phyloP scores from a whole-genome alignment of 2,797 vertebrate genomes.

The Xerus rutilus region DNA sequence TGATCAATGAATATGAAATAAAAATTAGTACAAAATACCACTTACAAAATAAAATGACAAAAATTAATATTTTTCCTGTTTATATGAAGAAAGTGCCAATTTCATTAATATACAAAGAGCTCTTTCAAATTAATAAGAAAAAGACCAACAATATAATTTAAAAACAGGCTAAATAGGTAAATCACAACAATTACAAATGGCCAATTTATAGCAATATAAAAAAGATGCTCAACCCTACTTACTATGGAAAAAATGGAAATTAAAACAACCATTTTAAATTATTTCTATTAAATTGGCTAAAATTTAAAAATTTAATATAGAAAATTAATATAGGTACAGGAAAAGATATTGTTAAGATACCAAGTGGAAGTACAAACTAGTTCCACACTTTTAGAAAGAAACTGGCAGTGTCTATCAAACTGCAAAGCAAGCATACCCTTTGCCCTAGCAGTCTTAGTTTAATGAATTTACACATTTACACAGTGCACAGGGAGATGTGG shows the following conservation, averaged over 20 bases:
- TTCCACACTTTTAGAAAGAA: constrained; percentile 50
- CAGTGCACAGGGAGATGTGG: neutral
- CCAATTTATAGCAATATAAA: neutral
- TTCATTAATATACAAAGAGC: constrained; percentile 32
- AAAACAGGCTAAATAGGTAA: constrained; percentile 34
- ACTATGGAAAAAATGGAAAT: neutral
- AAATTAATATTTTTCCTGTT: constrained; percentile 8
- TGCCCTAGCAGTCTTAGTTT: neutral
- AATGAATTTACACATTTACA: neutral
- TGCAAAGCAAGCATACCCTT: neutral
- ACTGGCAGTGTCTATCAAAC: neutral
- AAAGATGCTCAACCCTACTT: constrained; percentile 33
- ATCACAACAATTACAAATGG: constrained; percentile 48
- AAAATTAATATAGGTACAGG: neutral
- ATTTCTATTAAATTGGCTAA: constrained; percentile 31
- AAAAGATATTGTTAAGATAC: constrained; percentile 52
- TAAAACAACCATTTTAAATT: constrained; percentile 29
- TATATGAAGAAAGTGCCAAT: constrained; percentile 18
- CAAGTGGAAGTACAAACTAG: neutral
- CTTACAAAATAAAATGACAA: constrained; percentile 43
- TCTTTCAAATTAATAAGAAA: constrained; percentile 55
- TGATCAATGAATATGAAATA: constrained; percentile 27
- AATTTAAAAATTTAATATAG: constrained; percentile 34
- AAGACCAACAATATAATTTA: constrained; percentile 19
- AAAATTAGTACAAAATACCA: constrained; percentile 44